phyloP scores from a whole-genome alignment of 2,113 vertebrate genomes.

The Sinosuthora webbiana region DNA sequence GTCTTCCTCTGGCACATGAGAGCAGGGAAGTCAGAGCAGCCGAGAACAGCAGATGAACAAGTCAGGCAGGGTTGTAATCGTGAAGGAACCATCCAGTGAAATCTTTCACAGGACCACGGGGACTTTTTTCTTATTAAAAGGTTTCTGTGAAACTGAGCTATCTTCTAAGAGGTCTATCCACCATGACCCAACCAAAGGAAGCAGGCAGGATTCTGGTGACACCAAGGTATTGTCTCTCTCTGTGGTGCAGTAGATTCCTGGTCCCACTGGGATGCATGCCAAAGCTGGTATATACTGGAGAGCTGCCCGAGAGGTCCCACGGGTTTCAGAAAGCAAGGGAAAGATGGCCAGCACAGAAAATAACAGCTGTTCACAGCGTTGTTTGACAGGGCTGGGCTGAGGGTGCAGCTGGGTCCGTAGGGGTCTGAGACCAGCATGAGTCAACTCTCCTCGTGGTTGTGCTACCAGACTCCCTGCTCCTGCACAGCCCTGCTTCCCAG shows the following conservation, averaged over 20 bases:
- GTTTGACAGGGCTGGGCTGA: not conserved
- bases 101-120: not conserved
- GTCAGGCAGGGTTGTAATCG: not conserved
- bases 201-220: not conserved
- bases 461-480: not conserved
- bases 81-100: not conserved
- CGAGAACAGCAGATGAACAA: not conserved
- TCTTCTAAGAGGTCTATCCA: not conserved
- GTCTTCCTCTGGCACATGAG: not conserved
- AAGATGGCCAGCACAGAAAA: not conserved
- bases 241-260: not conserved
- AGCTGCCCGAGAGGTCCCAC: not conserved
- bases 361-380: not conserved
- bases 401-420: not conserved
- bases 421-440: not conserved
- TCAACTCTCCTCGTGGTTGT: not conserved
- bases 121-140: not conserved
- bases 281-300: not conserved
- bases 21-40: not conserved
- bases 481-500: not conserved
- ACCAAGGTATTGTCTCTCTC: not conserved
- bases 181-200: not conserved
- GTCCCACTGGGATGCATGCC: not conserved
- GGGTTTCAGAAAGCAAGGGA: not conserved
- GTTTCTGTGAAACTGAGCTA: not conserved